Conservation (phyloP, 92 coral and sea anemone species). For the Phymanthus crucifer region DNA sequence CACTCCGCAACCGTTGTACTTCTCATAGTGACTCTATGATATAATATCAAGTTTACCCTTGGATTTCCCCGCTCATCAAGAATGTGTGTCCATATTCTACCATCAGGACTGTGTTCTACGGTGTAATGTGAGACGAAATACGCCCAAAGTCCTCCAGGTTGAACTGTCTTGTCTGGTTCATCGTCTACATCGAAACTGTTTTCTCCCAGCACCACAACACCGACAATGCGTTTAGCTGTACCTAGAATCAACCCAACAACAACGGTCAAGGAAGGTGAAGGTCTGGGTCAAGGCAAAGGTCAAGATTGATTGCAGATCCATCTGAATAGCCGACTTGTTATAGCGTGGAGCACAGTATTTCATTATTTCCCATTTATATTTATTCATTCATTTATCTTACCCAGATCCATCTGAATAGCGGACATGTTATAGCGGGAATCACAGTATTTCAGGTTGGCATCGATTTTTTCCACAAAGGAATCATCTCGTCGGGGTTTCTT, state of each 20-base stretch:
- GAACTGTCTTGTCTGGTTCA: constrained; percentile 17
- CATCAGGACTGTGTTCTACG: constrained; percentile 79
- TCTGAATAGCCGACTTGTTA: too few species aligned
- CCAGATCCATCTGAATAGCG: constrained; percentile 41
- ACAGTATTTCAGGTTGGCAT: constrained; percentile 1
- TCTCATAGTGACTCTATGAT: background rate
- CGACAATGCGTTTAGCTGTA: constrained; percentile 45
- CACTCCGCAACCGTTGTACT: background rate
- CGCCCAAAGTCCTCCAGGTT: constrained; percentile 44
- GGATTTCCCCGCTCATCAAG: constrained; percentile 55
- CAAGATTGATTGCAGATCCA: too few species aligned
- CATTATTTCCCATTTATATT: background rate
- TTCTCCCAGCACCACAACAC: constrained; percentile 39
- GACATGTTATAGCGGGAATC: constrained; percentile 17
- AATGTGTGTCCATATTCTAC: constrained; percentile 68
- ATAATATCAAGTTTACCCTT: constrained; percentile 38
- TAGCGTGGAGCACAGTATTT: too few species aligned
- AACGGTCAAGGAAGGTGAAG: too few species aligned
- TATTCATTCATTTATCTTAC: background rate
- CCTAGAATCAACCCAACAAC: background rate
- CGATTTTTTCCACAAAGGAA: background rate
- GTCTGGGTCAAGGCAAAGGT: too few species aligned
- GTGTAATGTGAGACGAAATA: constrained; percentile 65
- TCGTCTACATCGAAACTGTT: background rate
- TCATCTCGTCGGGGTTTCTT: constrained; percentile 13